Evolutionary conservation across 2,888 invertebrate species (phyloP).

Genomic region (Leucophenga maculata): DNA sequence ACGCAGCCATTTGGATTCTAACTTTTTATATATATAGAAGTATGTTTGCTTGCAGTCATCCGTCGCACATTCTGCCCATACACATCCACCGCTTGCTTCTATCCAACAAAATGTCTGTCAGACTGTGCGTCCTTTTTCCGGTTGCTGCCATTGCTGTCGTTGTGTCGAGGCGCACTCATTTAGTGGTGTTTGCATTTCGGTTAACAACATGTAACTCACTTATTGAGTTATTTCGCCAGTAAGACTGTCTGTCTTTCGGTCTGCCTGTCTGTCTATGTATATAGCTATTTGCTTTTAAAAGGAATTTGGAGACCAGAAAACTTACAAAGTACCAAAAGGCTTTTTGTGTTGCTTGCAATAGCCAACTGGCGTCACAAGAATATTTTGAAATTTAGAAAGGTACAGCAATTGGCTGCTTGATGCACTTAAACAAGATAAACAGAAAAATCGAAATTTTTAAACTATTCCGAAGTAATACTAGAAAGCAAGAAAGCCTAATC

Average conservation of each 20-base stretch:
- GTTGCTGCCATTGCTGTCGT: background rate
- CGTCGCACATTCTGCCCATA: too few species aligned
- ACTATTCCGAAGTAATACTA: too few species aligned
- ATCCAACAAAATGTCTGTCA: too few species aligned
- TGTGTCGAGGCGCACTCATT: slow-evolving; percentile 34
- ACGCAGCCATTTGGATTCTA: too few species aligned
- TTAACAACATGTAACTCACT: slow-evolving; percentile 59
- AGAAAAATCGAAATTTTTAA: too few species aligned
- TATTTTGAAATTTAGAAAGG: background rate
- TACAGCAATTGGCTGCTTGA: background rate
- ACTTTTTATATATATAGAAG: too few species aligned
- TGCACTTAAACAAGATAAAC: too few species aligned
- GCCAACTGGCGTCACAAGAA: background rate
- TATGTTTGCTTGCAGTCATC: too few species aligned
- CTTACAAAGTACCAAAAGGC: slow-evolving; percentile 31
- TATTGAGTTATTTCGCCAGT: slow-evolving; percentile 51
- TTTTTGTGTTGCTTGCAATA: too few species aligned
- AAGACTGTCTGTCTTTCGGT: slow-evolving; percentile 31
- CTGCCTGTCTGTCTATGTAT: background rate
- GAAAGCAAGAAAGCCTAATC: too few species aligned
- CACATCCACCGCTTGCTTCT: too few species aligned
- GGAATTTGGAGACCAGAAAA: slow-evolving; percentile 17
- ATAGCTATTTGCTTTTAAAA: slow-evolving; percentile 11
- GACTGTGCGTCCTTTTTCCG: background rate
- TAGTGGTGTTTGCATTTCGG: slow-evolving; percentile 58